These are phyloP conservation scores for Melanotaenia trifasciata DNA, from an alignment of 2,797 vertebrate species.

Conservation along the genomic window DNA sequence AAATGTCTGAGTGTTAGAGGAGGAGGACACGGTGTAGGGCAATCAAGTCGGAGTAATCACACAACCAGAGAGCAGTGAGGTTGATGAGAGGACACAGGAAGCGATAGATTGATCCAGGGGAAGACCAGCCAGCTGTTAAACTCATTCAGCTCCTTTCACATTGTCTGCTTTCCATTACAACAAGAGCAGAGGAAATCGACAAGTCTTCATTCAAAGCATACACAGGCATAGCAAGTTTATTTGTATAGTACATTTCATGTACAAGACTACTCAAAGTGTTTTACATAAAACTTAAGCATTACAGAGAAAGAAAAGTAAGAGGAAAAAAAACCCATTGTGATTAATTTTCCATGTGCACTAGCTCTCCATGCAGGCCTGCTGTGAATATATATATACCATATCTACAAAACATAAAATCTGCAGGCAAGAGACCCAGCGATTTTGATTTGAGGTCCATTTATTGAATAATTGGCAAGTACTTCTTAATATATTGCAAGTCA, in stretches of 20 bases:
- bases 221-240: neutral
- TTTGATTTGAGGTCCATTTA: neutral
- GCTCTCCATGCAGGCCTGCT: conserved; percentile 3
- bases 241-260: no score
- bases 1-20: conserved; percentile 42
- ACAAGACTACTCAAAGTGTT: no score
- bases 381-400: neutral
- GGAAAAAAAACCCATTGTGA: neutral
- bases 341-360: neutral
- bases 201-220: conserved; percentile 5
- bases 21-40: conserved; percentile 31
- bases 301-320: neutral
- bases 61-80: conserved; percentile 38
- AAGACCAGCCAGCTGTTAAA: conserved; percentile 45
- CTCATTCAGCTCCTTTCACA: conserved; percentile 34
- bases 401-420: neutral
- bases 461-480: neutral
- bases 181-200: conserved; percentile 22
- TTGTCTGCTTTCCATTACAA: conserved; percentile 16
- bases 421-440: neutral
- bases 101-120: conserved; percentile 34
- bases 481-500: neutral
- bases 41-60: conserved; percentile 50
- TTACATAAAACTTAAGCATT: no score
- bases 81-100: conserved; percentile 44